A percentile compares a stretch with the other conserved stretches of the same genome.
Conservation (phyloP, 2,113 vertebrate species). For the Felis catus region F.catus_Fca126_mat1.0 CM031415.1:160002001-160002500, state of each 20-base stretch:
- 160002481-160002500: constrained; percentile 7
- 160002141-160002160: background rate
- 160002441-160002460: constrained; percentile 47
- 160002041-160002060: background rate
- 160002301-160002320: background rate
- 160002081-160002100: background rate
- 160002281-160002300: background rate
- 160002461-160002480: constrained; percentile 20
- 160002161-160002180: background rate
- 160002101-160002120: background rate
- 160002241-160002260: background rate
- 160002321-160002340: background rate
- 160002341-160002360: constrained; percentile 8
- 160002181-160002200: background rate
- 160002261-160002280: background rate
- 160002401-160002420: background rate
- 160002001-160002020: background rate
- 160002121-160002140: background rate
- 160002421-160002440: background rate
- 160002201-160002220: background rate
- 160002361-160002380: background rate
- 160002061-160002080: constrained; percentile 38
- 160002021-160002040: background rate
- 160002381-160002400: background rate
- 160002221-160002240: no score